Base-by-base conservation (phyloP, 1,140 invertebrate genomes). In the Euschistus heros region DNA sequence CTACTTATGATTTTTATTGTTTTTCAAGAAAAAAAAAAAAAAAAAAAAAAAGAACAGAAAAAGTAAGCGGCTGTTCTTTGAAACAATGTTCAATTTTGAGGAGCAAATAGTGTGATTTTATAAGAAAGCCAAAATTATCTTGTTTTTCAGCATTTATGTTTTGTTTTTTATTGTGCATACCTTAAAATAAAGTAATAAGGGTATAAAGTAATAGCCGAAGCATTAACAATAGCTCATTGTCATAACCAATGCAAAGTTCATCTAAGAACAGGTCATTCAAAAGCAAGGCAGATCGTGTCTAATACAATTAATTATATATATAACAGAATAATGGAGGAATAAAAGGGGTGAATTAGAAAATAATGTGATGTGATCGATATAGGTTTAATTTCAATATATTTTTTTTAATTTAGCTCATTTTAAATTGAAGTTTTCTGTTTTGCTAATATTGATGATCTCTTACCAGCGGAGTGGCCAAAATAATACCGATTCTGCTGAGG, bases 401-500 rank as follows among this genome's bases (percentile, higher is more conserved):
- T 44, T 47, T 62, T 62, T 46, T n/a, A n/a, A 44, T 30, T 57
- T 57, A 26, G 14, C 20, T 62, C n/a, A 62, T 42, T 62, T 62
- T 47, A 20, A 54, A 30, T 33, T 33, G 26, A 37, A 37, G 33
- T 27, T 54, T 64, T 64, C 30, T 64, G 44, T 54, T 52, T 64
- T 64, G 54, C 54, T 57, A 44, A 27, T 62, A 44, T 24, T 20
- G 37, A 62, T 57, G 18, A 17, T 64, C 26, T 86, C 88, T 91
- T 91, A 91, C 88, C 88, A 90, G 84, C 80, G 88, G 88, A 84
- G 87, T 89, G 83, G 88, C 87, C 86, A 91, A 86, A 83, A 90
- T 89, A 81, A 90, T 87, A 84, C 88, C 88, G 85, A 91, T 89
- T 84, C 88, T 86, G 86, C 85, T 89, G 81, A 91, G 86, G 79